phyloP scores from a whole-genome alignment of 2,797 vertebrate genomes.

The Oreochromis mossambicus region DNA sequence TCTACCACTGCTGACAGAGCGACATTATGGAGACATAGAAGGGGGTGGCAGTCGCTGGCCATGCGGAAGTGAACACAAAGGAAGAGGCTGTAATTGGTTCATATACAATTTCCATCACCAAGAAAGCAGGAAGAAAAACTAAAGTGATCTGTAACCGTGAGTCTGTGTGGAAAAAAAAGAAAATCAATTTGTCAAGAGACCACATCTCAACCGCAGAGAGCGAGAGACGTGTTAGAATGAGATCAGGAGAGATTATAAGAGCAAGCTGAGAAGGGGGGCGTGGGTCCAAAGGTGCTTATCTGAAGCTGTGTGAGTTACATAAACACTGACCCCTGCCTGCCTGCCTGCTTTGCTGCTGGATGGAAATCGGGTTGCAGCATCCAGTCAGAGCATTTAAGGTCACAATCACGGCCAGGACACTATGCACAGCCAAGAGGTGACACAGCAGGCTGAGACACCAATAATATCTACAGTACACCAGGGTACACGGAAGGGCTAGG shows the following conservation, averaged over 20 bases:
- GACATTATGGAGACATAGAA: background rate
- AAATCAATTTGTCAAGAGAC: background rate
- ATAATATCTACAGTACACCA: background rate
- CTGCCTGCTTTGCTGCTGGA: background rate
- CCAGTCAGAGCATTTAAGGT: constrained; percentile 13
- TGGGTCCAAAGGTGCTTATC: constrained; percentile 33
- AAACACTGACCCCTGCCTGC: constrained; percentile 7
- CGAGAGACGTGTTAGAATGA: background rate
- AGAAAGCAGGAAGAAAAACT: background rate
- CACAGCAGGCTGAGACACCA: background rate
- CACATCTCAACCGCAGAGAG: background rate
- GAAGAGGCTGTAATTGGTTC: background rate
- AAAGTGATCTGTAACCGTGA: background rate
- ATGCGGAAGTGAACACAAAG: background rate
- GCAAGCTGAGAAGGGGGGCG: background rate
- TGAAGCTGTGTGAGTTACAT: constrained; percentile 16
- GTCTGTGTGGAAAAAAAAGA: background rate
- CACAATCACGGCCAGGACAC: background rate
- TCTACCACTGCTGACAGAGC: background rate
- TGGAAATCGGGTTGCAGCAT: constrained; percentile 8
- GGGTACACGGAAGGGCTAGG: background rate
- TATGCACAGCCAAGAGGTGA: background rate
- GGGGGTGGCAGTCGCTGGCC: background rate
- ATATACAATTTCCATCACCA: background rate
- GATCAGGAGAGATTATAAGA: constrained; percentile 22